Conservation (phyloP, 2,888 invertebrate species). For the Auanema freiburgensis region DNA sequence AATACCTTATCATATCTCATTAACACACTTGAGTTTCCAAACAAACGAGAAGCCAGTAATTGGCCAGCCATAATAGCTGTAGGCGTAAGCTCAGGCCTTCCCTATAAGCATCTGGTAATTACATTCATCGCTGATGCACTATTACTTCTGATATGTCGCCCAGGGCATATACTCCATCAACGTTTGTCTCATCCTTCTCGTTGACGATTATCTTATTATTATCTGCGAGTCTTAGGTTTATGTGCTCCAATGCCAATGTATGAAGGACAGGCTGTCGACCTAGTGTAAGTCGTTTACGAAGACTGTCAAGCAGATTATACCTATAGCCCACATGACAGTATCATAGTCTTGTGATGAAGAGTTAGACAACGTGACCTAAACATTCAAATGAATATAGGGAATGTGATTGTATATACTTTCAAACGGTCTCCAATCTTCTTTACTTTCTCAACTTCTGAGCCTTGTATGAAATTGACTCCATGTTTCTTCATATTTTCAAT, state of each 20-base stretch:
- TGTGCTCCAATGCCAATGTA: too few species aligned
- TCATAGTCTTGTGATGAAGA: conserved; percentile 20
- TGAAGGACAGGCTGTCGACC: too few species aligned
- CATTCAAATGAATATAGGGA: not conserved
- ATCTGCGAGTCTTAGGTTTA: too few species aligned
- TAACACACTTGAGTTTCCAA: conserved; percentile 40
- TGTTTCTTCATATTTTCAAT: conserved; percentile 67
- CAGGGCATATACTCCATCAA: conserved; percentile 85
- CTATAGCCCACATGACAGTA: conserved; percentile 43
- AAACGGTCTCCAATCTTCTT: conserved; percentile 5
- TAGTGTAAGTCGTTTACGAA: too few species aligned
- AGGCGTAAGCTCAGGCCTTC: conserved; percentile 86
- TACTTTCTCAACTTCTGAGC: conserved; percentile 25
- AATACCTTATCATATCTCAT: conserved; percentile 62
- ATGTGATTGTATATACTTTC: conserved; percentile 12
- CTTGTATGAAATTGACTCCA: conserved; percentile 67
- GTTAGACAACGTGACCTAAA: conserved; percentile 5
- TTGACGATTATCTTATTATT: conserved; percentile 26
- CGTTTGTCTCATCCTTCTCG: conserved; percentile 72
- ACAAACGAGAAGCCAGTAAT: conserved; percentile 70
- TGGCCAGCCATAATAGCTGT: conserved; percentile 89
- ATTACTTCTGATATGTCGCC: conserved; percentile 74
- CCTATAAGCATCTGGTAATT: conserved; percentile 64
- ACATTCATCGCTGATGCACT: not conserved
- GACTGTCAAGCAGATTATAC: conserved; percentile 8